Base-by-base conservation (phyloP, 2,888 invertebrate species). In the Dicycla oo region DNA sequence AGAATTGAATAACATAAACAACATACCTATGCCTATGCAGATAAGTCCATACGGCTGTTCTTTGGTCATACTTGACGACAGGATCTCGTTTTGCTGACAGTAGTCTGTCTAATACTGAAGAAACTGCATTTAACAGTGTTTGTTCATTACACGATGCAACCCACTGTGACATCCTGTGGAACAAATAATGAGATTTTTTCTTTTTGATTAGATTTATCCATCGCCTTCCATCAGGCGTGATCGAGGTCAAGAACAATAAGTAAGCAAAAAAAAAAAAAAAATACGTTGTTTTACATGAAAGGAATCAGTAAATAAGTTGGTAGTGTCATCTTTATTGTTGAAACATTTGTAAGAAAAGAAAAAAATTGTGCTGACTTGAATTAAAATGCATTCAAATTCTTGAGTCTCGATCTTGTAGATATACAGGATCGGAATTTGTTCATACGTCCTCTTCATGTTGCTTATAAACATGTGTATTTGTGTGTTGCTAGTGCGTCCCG, bases 41-140 rank as follows among this genome's bases (percentile, higher is more conserved):
- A 92, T 99, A 99, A n/a, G 99, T 98, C 99, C 99, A 99, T 45
- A 98, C 97, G 87, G 99, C 99, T 7, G 98, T 97, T 86, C 98
- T 97, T 1, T 98, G 98, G 91, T 99, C 99, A 90, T 99, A 99
- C 87, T 98, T 98, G 1, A 99, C 99, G 87, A 99, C 98, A 0
- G 99, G 99, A 94, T 99, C 99, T 0, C 96, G 92, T 72, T 95
- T 95, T 70, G 97, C 97, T 83, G 99, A 98, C 87, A 99, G 98
- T 91, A 99, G 97, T 26, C 99, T 96, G 90, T 99, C 99, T 61
- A 99, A 93, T 0, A 99, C 99, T 0, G 99, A 98, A 75, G 98
- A 98, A 0, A 99, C 98, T 0, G 98, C 98, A 3, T 98, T 98
- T 85, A 98, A 97, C 38, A 98, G 91, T 65, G 97, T 96, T 83